These are phyloP conservation scores for Leucopsar rothschildi DNA, from an alignment of 2,113 vertebrate genomes.

Conservation along the genomic window DNA sequence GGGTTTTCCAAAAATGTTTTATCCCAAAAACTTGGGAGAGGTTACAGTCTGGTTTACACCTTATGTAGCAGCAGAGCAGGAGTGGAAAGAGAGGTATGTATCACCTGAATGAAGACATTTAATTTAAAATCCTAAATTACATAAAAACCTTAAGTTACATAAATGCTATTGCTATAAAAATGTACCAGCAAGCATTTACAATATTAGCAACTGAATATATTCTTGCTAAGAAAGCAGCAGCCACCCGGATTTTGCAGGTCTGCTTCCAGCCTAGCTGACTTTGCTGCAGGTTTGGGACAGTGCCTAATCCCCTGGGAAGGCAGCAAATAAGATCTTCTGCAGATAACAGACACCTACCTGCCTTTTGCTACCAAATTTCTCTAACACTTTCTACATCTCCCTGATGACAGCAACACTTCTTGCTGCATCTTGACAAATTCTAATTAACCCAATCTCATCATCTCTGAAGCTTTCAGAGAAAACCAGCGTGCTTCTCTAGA, in stretches of 20 bases:
- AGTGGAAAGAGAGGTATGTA: background rate
- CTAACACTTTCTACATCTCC: background rate
- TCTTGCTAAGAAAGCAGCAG: background rate
- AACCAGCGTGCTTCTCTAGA: background rate
- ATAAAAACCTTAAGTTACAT: background rate
- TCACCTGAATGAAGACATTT: background rate
- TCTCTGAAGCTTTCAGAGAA: background rate
- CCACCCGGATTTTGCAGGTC: background rate
- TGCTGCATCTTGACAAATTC: conserved; percentile 24
- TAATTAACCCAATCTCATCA: conserved; percentile 18
- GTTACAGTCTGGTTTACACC: background rate
- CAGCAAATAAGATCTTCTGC: background rate
- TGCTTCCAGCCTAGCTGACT: background rate
- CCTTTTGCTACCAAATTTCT: background rate
- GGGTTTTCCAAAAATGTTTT: background rate
- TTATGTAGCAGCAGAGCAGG: background rate
- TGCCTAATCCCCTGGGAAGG: background rate
- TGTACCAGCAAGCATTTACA: background rate
- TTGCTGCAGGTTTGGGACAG: background rate
- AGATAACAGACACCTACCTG: conserved; percentile 11
- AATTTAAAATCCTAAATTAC: background rate
- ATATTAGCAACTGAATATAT: background rate
- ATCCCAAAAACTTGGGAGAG: background rate
- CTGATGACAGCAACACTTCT: background rate
- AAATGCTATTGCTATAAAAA: background rate